These are phyloP conservation scores for Myxocyprinus asiaticus DNA, from an alignment of 2,113 vertebrate genomes.

Conservation along the genomic window DNA sequence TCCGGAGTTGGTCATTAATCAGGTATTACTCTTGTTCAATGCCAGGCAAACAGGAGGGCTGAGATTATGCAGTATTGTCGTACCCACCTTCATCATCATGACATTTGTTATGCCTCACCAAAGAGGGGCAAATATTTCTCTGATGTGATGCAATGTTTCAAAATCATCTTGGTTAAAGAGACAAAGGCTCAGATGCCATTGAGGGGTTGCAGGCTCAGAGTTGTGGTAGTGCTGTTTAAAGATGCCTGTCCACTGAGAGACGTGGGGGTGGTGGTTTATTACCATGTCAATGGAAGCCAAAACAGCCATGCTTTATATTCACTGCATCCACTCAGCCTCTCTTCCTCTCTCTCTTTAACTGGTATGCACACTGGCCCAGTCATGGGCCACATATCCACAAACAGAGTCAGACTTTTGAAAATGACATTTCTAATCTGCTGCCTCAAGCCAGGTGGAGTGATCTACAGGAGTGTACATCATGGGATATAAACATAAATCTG, in stretches of 20 bases:
- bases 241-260: neutral
- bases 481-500: slow-evolving; percentile 41
- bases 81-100: slow-evolving; percentile 67
- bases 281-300: slow-evolving; percentile 60
- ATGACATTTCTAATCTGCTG: slow-evolving; percentile 71
- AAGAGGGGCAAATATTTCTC: slow-evolving; percentile 31
- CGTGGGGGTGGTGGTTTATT: slow-evolving; percentile 45
- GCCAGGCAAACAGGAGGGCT: slow-evolving; percentile 54
- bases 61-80: slow-evolving; percentile 63
- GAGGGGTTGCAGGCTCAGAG: neutral
- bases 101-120: slow-evolving; percentile 62
- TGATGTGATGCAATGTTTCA: slow-evolving; percentile 62
- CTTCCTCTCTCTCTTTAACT: slow-evolving; percentile 22
- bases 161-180: slow-evolving; percentile 70
- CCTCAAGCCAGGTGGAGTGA: slow-evolving; percentile 55
- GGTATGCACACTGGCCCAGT: slow-evolving; percentile 36
- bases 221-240: slow-evolving; percentile 7
- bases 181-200: slow-evolving; percentile 60
- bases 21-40: slow-evolving; percentile 52
- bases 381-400: slow-evolving; percentile 54
- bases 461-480: slow-evolving; percentile 56
- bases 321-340: neutral
- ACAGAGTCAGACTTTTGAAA: slow-evolving; percentile 60
- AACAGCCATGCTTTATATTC: slow-evolving; percentile 57
- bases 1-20: slow-evolving; percentile 59